These are phyloP conservation scores for Isaurus tuberculatus DNA, from an alignment of 92 coral and sea anemone genomes.

Conservation along the genomic window DNA sequence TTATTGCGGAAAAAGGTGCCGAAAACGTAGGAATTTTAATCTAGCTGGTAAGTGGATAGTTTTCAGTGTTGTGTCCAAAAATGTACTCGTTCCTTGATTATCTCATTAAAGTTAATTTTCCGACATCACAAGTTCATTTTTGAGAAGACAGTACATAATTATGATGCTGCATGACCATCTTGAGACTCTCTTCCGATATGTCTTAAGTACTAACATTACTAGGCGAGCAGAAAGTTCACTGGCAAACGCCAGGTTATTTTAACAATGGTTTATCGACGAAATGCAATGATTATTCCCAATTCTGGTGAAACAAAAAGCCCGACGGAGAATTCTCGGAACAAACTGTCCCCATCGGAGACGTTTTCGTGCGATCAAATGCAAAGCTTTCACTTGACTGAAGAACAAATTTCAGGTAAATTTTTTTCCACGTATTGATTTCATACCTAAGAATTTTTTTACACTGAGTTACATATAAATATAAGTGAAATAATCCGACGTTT, in stretches of 20 bases:
- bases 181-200: neutral
- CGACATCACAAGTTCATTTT: conserved; percentile 39
- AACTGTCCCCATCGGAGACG: conserved; percentile 10
- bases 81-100: neutral
- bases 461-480: no score
- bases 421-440: neutral
- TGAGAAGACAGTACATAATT: neutral
- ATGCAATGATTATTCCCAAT: conserved; percentile 17
- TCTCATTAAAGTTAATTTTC: conserved; percentile 15
- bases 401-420: conserved; percentile 39
- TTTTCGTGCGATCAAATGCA: neutral
- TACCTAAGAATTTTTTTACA: neutral
- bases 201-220: neutral
- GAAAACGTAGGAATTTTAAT: neutral
- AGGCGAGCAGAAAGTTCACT: neutral
- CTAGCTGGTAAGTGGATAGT: neutral
- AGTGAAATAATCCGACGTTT: no score
- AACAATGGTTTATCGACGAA: conserved; percentile 29
- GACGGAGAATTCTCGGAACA: neutral
- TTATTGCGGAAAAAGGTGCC: no score
- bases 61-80: neutral
- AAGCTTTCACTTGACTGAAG: conserved; percentile 28
- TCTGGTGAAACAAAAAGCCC: neutral
- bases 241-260: neutral
- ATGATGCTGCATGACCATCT: neutral